Percentiles rank a stretch among this genome's conserved stretches.
phyloP scores from a whole-genome alignment of 2,888 invertebrate species.

The Calliphora vomitoria region DNA sequence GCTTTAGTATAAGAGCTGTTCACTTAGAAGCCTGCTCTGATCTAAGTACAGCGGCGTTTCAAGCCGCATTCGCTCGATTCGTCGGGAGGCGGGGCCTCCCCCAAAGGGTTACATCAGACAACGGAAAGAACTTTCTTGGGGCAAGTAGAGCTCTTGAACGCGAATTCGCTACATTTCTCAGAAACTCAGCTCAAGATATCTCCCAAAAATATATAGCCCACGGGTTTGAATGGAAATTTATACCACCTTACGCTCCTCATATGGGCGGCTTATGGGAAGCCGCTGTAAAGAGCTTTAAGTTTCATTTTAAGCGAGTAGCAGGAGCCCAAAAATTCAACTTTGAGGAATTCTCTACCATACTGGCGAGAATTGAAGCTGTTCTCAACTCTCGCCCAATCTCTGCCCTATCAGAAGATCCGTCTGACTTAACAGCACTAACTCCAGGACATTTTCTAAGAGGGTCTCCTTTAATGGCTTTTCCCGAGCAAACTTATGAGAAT shows the following conservation, averaged over 20 bases:
- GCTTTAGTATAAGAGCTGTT: too few species aligned
- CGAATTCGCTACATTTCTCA: conserved; percentile 50
- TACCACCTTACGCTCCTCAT: neutral
- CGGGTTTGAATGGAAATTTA: conserved; percentile 11
- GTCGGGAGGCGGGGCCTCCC: too few species aligned
- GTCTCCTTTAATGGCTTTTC: neutral
- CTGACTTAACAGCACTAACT: neutral
- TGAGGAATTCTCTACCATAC: neutral
- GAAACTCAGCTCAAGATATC: conserved; percentile 5
- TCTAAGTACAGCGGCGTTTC: too few species aligned
- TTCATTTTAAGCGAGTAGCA: neutral
- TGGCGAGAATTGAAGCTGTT: neutral
- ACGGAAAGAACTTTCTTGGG: conserved; percentile 34
- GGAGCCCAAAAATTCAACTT: neutral
- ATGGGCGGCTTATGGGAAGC: neutral
- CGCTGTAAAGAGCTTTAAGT: neutral
- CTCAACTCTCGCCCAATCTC: neutral
- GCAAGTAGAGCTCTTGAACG: conserved; percentile 28
- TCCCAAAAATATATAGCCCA: conserved; percentile 15
- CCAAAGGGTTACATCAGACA: too few species aligned
- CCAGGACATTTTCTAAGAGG: neutral
- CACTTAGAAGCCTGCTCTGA: too few species aligned
- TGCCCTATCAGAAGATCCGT: neutral
- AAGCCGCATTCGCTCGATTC: too few species aligned
- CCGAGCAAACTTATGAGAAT: neutral